These are phyloP conservation scores for Drosophila equinoxialis DNA, from an alignment of 1,140 invertebrate species.

Conservation along the genomic window DNA sequence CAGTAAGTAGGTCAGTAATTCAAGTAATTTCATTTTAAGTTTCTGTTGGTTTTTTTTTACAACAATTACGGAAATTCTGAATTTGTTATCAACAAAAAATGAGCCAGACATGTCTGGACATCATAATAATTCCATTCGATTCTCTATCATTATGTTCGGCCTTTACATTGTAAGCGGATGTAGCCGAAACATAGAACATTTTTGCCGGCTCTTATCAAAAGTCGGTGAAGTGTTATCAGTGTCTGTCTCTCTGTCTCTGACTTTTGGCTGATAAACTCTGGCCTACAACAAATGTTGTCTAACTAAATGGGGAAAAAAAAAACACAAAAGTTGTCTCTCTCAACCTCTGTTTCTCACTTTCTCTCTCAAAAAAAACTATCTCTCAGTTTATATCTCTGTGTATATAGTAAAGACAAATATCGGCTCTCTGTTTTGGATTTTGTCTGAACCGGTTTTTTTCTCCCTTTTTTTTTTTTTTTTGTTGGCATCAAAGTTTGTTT, in stretches of 20 bases:
- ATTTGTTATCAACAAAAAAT: neutral
- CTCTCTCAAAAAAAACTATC: neutral
- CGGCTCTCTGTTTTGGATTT: slow-evolving; percentile 61
- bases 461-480: neutral
- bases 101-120: slow-evolving; percentile 47
- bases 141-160: slow-evolving; percentile 17
- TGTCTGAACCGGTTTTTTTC: slow-evolving; percentile 57
- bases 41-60: neutral
- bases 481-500: slow-evolving; percentile 63
- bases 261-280: slow-evolving; percentile 62
- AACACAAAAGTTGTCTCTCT: neutral
- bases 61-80: neutral
- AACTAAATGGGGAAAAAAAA: neutral
- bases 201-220: slow-evolving; percentile 19
- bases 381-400: slow-evolving; percentile 19
- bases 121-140: slow-evolving; percentile 21
- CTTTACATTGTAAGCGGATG: slow-evolving; percentile 51
- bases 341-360: neutral
- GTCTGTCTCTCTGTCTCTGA: slow-evolving; percentile 37
- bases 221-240: slow-evolving; percentile 49
- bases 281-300: slow-evolving; percentile 5
- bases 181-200: slow-evolving; percentile 7
- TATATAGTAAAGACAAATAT: slow-evolving; percentile 11
- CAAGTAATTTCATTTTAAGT: slow-evolving; percentile 18
- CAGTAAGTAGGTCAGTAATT: slow-evolving; percentile 68